Percentiles rank a stretch among this genome's conserved stretches.
phyloP scores from a whole-genome alignment of 2,888 invertebrate genomes.

The Spilosoma lubricipeda region DNA sequence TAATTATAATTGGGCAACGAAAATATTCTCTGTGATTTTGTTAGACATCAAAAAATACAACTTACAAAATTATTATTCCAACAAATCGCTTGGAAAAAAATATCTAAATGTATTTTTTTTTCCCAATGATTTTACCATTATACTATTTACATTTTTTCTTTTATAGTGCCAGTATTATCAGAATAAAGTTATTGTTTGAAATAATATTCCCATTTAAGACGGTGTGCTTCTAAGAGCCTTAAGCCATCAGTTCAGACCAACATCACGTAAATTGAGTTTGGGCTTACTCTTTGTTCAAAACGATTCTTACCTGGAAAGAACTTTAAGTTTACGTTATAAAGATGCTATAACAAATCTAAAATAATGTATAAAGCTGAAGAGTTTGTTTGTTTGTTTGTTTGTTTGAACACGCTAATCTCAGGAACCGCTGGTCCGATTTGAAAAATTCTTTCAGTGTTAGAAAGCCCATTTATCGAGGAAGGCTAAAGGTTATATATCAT shows the following conservation, averaged over 20 bases:
- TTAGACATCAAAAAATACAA: not conserved
- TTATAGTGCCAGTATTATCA: not conserved
- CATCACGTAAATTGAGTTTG: slow-evolving; percentile 30
- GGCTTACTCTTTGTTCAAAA: slow-evolving; percentile 10
- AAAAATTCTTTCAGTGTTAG: too few species aligned
- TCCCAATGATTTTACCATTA: not conserved
- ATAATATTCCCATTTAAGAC: slow-evolving; percentile 10
- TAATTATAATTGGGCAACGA: not conserved
- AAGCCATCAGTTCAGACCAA: slow-evolving; percentile 28
- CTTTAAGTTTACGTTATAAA: not conserved
- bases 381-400: too few species aligned
- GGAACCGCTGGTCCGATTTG: too few species aligned
- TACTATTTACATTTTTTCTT: slow-evolving; percentile 3
- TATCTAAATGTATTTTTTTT: too few species aligned
- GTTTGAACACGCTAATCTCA: too few species aligned
- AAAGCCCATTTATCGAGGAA: too few species aligned
- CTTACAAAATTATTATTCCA: not conserved
- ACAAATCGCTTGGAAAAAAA: not conserved
- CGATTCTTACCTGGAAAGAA: not conserved
- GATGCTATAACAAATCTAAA: not conserved
- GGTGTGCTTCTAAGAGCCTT: slow-evolving; percentile 4
- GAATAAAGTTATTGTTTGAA: not conserved
- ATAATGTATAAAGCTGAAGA: too few species aligned
- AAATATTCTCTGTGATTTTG: not conserved
- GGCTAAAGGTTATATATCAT: too few species aligned